Percentiles rank a stretch among this genome's conserved stretches.
Evolutionary conservation across 2,888 invertebrate species (phyloP).

Genomic region (Uloborus plumipes): DNA sequence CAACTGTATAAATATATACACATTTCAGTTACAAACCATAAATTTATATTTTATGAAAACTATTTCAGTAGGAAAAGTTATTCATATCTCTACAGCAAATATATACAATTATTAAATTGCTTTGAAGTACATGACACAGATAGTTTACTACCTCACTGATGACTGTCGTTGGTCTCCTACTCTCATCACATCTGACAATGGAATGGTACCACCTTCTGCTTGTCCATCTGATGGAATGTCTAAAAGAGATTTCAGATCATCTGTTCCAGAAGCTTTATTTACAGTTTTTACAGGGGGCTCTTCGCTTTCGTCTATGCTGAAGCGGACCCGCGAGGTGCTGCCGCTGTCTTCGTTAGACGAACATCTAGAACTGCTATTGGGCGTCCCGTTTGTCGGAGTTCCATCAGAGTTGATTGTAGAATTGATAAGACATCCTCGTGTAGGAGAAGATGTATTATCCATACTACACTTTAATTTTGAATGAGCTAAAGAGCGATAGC

Average conservation of each 20-base stretch:
- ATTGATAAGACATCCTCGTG: conserved; percentile 18
- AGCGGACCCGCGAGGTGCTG: conserved; percentile 44
- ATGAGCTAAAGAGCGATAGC: conserved; percentile 41
- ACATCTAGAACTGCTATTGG: conserved; percentile 17
- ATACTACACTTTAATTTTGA: conserved; percentile 36
- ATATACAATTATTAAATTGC: no score
- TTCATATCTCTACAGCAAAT: no score
- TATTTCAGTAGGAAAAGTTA: no score
- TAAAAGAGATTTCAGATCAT: conserved; percentile 74
- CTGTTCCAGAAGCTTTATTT: conserved; percentile 54
- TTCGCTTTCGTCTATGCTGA: conserved; percentile 46
- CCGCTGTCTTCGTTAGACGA: conserved; percentile 39
- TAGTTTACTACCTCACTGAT: conserved; percentile 48
- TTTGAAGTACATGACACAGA: no score
- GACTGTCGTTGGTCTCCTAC: conserved; percentile 26
- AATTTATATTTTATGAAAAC: no score
- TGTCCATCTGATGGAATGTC: conserved; percentile 76
- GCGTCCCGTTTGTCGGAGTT: conserved; percentile 43
- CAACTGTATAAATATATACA: no score
- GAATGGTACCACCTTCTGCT: conserved; percentile 75
- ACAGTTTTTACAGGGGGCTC: conserved; percentile 38
- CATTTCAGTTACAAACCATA: no score
- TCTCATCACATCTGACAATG: conserved; percentile 72
- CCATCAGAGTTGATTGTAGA: conserved; percentile 17
- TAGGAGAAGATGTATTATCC: conserved; percentile 27